phyloP scores from a whole-genome alignment of 2,888 invertebrate genomes.

The Sericinus montela region DNA sequence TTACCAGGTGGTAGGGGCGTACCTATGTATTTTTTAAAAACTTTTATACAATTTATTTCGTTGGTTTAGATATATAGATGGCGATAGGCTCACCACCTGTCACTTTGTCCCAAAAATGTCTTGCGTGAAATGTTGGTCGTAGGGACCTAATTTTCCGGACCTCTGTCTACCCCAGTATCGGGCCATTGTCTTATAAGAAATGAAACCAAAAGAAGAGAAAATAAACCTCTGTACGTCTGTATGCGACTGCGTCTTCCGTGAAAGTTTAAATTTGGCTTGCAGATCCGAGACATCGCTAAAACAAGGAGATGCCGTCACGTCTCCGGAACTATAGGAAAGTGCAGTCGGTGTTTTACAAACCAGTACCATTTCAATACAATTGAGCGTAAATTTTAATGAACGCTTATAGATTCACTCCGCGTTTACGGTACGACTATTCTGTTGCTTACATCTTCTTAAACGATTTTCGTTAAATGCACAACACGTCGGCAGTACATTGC shows the following conservation, averaged over 20 bases:
- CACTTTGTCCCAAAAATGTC: too few species aligned
- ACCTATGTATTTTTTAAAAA: too few species aligned
- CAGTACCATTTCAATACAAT: slow-evolving; percentile 3
- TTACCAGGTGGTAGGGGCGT: too few species aligned
- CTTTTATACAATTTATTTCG: too few species aligned
- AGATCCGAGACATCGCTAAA: slow-evolving; percentile 20
- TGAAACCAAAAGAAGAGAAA: too few species aligned
- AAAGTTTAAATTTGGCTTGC: slow-evolving; percentile 33
- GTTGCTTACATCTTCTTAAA: background rate
- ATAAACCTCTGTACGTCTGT: too few species aligned
- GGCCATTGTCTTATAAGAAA: too few species aligned
- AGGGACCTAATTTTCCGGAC: too few species aligned
- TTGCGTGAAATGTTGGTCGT: too few species aligned
- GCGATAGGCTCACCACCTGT: too few species aligned
- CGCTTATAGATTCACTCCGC: slow-evolving; percentile 6
- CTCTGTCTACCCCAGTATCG: too few species aligned
- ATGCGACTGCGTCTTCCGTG: slow-evolving; percentile 7
- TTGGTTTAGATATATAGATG: too few species aligned
- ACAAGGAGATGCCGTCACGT: slow-evolving; percentile 11
- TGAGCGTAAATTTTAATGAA: slow-evolving; percentile 6
- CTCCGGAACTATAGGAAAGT: slow-evolving; percentile 15
- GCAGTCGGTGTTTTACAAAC: background rate
- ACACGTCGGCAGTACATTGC: background rate
- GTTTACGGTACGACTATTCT: background rate
- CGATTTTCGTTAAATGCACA: background rate